Evolutionary conservation across 2,797 vertebrate genomes (phyloP).

Genomic region (Molossus molossus): DNA sequence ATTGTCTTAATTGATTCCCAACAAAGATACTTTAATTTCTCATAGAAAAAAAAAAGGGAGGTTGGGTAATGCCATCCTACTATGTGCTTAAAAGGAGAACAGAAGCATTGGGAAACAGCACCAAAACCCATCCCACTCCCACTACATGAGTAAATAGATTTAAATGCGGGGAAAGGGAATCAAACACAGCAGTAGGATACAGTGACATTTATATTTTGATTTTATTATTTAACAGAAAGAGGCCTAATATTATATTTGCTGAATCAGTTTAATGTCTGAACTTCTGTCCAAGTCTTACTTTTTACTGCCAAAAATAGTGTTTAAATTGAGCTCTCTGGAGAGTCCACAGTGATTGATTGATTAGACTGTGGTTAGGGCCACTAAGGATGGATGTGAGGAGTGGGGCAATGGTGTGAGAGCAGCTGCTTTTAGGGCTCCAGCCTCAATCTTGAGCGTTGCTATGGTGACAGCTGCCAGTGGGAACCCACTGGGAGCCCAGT

Average conservation of each 20-base stretch:
- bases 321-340: conserved; percentile 61
- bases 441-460: conserved; percentile 42
- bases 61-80: neutral
- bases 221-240: neutral
- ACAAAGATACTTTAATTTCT: conserved; percentile 1
- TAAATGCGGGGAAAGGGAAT: neutral
- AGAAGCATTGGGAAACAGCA: neutral
- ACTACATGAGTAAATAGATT: neutral
- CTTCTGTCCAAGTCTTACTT: conserved; percentile 60
- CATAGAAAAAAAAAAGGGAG: too few species aligned
- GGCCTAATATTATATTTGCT: conserved; percentile 45
- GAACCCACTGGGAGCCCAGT: conserved; percentile 66
- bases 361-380: conserved; percentile 48
- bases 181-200: neutral
- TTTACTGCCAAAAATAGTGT: conserved; percentile 62
- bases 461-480: conserved; percentile 75
- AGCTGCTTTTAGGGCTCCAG: conserved; percentile 60
- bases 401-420: neutral
- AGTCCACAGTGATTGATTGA: conserved; percentile 67
- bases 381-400: conserved; percentile 2
- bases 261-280: conserved; percentile 42
- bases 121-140: neutral
- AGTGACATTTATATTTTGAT: conserved; percentile 35
- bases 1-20: neutral
- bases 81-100: neutral